phyloP scores from a whole-genome alignment of 2,113 vertebrate genomes.

The Arizona elegans region DNA sequence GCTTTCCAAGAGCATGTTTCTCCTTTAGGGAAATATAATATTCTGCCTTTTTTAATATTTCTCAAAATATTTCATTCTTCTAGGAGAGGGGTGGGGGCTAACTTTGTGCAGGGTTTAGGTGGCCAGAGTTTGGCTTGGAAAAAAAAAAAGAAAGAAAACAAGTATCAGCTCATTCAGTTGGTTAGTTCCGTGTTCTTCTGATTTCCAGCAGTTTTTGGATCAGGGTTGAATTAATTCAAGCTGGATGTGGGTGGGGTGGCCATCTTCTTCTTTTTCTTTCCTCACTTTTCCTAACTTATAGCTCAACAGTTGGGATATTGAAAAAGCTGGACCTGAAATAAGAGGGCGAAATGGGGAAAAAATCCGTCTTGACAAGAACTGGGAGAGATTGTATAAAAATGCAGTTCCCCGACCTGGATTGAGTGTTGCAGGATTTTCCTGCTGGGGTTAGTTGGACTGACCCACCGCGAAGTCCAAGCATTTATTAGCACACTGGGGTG shows the following conservation, averaged over 20 bases:
- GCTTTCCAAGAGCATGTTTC: no score
- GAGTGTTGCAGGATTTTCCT: not conserved
- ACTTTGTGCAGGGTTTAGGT: not conserved
- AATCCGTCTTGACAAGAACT: not conserved
- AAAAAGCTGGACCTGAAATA: not conserved
- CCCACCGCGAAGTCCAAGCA: not conserved
- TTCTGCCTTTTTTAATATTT: no score
- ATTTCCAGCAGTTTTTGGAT: not conserved
- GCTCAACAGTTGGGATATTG: not conserved
- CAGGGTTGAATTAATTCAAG: not conserved
- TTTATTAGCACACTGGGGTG: not conserved
- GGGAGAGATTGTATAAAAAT: not conserved
- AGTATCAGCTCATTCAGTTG: not conserved
- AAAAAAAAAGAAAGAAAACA: not conserved
- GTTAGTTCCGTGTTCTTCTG: not conserved
- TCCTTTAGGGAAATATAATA: no score
- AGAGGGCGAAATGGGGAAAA: not conserved
- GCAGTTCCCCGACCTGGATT: rapidly evolving
- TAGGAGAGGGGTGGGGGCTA: no score
- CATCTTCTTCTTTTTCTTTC: not conserved
- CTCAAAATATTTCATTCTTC: no score
- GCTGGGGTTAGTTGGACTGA: not conserved
- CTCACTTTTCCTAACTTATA: not conserved
- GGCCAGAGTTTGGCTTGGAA: not conserved
- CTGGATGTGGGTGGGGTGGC: not conserved